Base-by-base conservation (phyloP, 2,797 vertebrate species). In the Antennarius maculatus region DNA sequence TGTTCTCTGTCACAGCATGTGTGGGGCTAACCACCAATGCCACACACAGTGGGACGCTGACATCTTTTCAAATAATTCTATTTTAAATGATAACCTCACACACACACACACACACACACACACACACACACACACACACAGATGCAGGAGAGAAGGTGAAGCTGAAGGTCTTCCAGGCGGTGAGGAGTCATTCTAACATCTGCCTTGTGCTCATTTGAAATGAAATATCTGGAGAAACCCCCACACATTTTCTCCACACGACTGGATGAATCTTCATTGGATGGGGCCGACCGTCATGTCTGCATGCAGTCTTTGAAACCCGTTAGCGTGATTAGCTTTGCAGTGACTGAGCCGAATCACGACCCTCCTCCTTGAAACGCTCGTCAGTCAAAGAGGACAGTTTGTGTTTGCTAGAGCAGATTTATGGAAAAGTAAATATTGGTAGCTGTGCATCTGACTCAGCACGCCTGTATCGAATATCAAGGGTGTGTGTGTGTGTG, bases 401-500 rank as follows among this genome's bases (percentile, higher is more conserved):
- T 73, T 50, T 67, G 23, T 23, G 23, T 23, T 23, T 70, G 47
- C 58, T 58, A 31, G 43, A 68, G 23, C 28, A 46, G 65, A 56
- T 27, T 45, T 64, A 78, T 60, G 73, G 81, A 83, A 78, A 86
- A 76, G 82, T 80, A 82, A 84, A 89, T 76, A 79, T 77, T 73
- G 63, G 64, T 81, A 46, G 56, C 55, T 74, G 65, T 75, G 66
- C 61, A 50, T 59, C 54, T 76, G 80, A 77, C 74, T 76, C 74
- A 66, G 55, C 23, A 4, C 65, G 67, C 55, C 66, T 76, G 10
- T 76, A 60, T 82, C 76, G 65, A 80, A 78, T 71, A 55, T 71
- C 57, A 76, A 69, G 64, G 48, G 72, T 23, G 23, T 23, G 49
- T 8, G 29, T 34, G 31, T 34, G 31, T 34, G 31, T 34, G 31